Percentiles rank a stretch among this genome's conserved stretches.
These are phyloP conservation scores for Ectemnius continuus DNA, from an alignment of 2,888 invertebrate genomes.

Conservation along the genomic window DNA sequence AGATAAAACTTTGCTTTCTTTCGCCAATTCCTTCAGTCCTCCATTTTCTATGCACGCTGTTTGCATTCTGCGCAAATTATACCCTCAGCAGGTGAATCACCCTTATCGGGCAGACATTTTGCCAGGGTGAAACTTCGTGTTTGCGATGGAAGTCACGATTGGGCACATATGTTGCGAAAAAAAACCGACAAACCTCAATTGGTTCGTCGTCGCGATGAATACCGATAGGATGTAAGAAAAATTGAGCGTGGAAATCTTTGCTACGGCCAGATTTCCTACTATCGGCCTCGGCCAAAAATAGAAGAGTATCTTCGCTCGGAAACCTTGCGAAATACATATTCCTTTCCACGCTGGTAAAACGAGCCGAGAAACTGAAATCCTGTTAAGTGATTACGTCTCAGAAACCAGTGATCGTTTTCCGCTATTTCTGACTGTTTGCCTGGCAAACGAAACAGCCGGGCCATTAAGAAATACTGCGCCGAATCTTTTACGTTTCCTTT, in stretches of 20 bases:
- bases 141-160: constrained; percentile 46
- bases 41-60: constrained; percentile 12
- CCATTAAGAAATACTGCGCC: constrained; percentile 38
- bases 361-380: constrained; percentile 10
- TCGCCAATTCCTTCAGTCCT: constrained; percentile 24
- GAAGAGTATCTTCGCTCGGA: constrained; percentile 34
- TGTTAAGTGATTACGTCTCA: constrained; percentile 24
- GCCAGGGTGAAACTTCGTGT: constrained; percentile 10
- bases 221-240: constrained; percentile 45
- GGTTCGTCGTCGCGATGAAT: constrained; percentile 58
- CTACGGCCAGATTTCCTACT: constrained; percentile 9
- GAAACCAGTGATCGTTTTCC: constrained; percentile 33
- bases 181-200: constrained; percentile 62
- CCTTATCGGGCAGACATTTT: too few relatives aligned
- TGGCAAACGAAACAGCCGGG: constrained; percentile 51
- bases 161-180: constrained; percentile 28
- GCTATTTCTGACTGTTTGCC: constrained; percentile 55
- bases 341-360: constrained; percentile 26
- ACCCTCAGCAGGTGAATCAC: too few relatives aligned
- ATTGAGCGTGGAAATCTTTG: constrained; percentile 43
- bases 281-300: constrained; percentile 36
- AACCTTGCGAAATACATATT: constrained; percentile 29
- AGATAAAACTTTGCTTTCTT: constrained; percentile 15
- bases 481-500: not conserved
- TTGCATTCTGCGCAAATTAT: too few relatives aligned